phyloP scores from a whole-genome alignment of 1,140 invertebrate species.

The Caenorhabditis brenneri region DNA sequence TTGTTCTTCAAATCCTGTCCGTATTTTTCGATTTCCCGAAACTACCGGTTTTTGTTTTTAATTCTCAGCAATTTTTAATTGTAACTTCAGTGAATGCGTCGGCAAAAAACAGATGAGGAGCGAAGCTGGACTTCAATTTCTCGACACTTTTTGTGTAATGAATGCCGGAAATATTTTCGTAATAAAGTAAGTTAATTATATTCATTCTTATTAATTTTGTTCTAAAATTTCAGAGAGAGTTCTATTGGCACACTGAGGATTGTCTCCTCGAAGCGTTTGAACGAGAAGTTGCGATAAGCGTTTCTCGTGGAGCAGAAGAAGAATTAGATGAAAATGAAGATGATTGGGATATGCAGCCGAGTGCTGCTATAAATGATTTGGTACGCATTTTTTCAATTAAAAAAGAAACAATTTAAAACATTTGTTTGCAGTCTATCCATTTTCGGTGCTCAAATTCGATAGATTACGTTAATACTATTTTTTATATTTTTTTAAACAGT shows the following conservation, averaged over 20 bases:
- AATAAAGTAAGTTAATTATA: background rate
- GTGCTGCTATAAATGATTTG: background rate
- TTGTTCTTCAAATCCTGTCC: no score
- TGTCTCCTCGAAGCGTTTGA: constrained; percentile 53
- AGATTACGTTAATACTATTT: no score
- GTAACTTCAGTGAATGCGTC: background rate
- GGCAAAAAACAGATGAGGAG: constrained; percentile 14
- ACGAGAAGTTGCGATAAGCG: constrained; percentile 28
- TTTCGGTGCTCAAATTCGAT: no score
- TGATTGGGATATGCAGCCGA: background rate
- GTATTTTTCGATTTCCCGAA: no score
- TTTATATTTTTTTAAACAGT: no score
- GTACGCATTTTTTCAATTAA: no score
- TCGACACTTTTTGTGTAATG: background rate
- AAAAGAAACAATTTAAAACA: no score
- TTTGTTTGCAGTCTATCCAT: background rate
- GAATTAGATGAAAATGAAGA: background rate
- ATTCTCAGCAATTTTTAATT: no score
- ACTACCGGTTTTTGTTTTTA: no score
- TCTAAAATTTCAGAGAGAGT: constrained; percentile 28
- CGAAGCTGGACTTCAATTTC: constrained; percentile 2
- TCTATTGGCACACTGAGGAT: constrained; percentile 45
- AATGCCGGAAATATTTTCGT: background rate
- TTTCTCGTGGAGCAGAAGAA: background rate
- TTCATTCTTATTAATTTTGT: background rate